Evolutionary conservation across 2,797 vertebrate species (phyloP).

Genomic region (Coccyzus lansbergi): DNA sequence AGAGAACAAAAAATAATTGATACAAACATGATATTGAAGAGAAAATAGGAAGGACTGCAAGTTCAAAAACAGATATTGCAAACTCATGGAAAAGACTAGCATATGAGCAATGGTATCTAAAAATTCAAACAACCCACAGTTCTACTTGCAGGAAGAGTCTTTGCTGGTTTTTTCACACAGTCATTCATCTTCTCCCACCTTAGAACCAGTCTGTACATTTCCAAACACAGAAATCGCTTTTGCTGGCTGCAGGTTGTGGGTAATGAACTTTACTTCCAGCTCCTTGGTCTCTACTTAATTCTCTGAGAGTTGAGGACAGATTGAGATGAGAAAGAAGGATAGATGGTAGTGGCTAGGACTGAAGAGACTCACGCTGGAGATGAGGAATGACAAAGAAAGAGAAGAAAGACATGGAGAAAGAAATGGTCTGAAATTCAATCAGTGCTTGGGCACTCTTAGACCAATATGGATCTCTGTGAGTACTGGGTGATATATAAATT

Average conservation of each 20-base stretch:
- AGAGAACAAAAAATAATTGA: background rate
- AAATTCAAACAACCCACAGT: constrained; percentile 12
- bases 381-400: background rate
- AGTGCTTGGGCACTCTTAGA: background rate
- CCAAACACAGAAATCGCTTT: constrained; percentile 4
- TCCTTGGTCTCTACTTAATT: background rate
- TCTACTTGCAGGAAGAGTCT: background rate
- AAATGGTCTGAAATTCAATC: background rate
- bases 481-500: background rate
- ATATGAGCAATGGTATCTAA: background rate
- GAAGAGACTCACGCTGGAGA: background rate
- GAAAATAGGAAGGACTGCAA: background rate
- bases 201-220: background rate
- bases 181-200: background rate
- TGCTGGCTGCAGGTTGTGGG: background rate
- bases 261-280: background rate
- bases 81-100: background rate
- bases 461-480: background rate
- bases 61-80: background rate
- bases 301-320: background rate
- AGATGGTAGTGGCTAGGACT: background rate
- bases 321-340: background rate
- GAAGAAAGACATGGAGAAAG: background rate
- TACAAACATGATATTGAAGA: background rate
- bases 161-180: background rate